Base-by-base conservation (phyloP, 2,113 vertebrate species). In the Aix galericulata region DNA sequence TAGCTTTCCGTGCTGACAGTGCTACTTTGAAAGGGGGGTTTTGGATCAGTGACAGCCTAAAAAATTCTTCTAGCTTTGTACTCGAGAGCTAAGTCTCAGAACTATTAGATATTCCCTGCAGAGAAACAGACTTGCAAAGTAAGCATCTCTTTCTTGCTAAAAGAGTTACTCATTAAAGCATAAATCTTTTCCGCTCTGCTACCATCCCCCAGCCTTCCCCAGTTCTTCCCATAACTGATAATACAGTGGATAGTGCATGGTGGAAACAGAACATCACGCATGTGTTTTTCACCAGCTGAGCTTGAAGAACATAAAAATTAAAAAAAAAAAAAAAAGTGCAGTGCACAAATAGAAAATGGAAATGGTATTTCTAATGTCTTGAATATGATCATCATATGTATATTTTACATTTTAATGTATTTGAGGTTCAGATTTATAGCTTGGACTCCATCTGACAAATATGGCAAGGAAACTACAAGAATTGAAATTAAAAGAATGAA, bases 81-180 rank as follows among this genome's bases (percentile, higher is more conserved):
- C 90, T 95, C 7, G 0, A 74, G 86, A 89, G 80, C 88, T 91
- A 34, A 88, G 81, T 74, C 86, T 96, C 44, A 1, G 86, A 79
- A 94, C 74, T 84, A 69, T 89, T 94, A 96, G 94, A 91, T 92
- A 82, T 91, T 94, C 93, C 93, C 93, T 87, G 88, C 86, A 93
- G 95, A 96, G 95, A 93, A 81, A 67, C 79, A 95, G 88, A 93
- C 83, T 96, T 96, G 93, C 94, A 92, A 93, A 95, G 95, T 95
- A 97, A 97, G 93, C 94, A 95, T 86, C 86, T 95, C 91, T 55
- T 78, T 60, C 88, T 91, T 91, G 64, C 66, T 91, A 32, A 81
- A 86, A 88, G 89, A 94, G 95, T 96, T 94, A 91, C 88, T 93
- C 88, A 92, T 96, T 95, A 93, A 92, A 95, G 50, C 67, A 69